Percentiles rank a stretch among this genome's conserved stretches.
These are phyloP conservation scores for Gallinago media DNA, from an alignment of 2,113 vertebrate species.

Conservation along the genomic window DNA sequence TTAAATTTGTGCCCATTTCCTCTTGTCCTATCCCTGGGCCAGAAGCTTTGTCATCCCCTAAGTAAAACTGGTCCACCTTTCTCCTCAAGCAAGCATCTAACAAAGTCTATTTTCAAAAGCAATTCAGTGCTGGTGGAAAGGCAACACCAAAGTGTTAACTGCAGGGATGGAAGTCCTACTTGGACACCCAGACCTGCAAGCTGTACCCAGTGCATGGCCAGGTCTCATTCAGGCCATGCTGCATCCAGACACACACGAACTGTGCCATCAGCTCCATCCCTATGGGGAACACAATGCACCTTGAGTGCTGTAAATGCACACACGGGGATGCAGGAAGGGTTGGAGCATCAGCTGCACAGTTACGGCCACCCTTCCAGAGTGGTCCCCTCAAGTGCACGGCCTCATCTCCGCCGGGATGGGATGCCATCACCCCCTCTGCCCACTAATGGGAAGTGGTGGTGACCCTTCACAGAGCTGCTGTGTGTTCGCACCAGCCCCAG, in stretches of 20 bases:
- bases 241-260: not conserved
- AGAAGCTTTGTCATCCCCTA: not conserved
- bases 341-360: not conserved
- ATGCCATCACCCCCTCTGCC: not conserved
- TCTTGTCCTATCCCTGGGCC: no score
- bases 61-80: not conserved
- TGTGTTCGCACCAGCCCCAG: rapidly evolving
- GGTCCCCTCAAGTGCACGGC: not conserved
- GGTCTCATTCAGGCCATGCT: not conserved
- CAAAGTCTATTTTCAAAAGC: not conserved
- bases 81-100: not conserved
- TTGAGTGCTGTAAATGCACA: not conserved
- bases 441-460: not conserved
- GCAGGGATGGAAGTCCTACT: not conserved
- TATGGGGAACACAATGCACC: rapidly evolving
- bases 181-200: not conserved
- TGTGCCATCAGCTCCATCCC: not conserved
- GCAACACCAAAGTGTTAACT: not conserved
- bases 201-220: rapidly evolving
- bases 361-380: not conserved
- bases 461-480: not conserved
- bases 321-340: not conserved
- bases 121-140: not conserved
- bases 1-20: no score
- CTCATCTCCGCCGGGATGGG: not conserved